Evolutionary conservation across 2,888 invertebrate genomes (phyloP), one percentile per base, ranked within the genome.

Genomic region (Phengaris alcon): DNA sequence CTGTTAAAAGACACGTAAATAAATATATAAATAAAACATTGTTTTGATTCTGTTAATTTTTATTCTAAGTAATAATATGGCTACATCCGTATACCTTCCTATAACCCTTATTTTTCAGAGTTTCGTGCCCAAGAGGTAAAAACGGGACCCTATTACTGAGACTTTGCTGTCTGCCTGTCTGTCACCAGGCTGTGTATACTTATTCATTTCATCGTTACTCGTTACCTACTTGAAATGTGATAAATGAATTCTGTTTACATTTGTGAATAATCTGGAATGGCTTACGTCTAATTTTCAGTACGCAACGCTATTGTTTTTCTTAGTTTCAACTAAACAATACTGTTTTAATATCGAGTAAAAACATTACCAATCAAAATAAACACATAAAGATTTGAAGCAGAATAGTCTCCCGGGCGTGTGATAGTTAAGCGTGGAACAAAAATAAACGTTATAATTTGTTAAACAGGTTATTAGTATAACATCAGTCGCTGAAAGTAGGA

Each of bases 361-460:
- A 86, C 87, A 84, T 85, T 87, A 90, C 88, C 86, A 90, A 90
- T 87, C 84, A 91, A 88, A 90, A 89, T 88, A 91, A 85, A 85
- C 85, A 84, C 82, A 82, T 82, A 84, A 81, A 88, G 91, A 92
- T 91, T 90, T 86, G 90, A 91, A 92, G 90, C 92, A 92, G 91
- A 90, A 89, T 88, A 84, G 85, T 88, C 88, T 88, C 85, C 86
- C 87, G 90, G 89, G 88, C 88, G 86, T 90, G 90, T 91, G 91
- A 90, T 91, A 86, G 90, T 87, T 89, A 86, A 86, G 88, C 87
- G 85, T 84, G 82, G 86, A 91, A 90, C 88, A 81, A 90, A 91
- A 92, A 91, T 91, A 92, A 91, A 91, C 89, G 86, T 87, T 89
- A 90, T 90, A 88, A 90, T 90, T 90, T 88, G 88, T 89, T 90